Evolutionary conservation across 1,140 invertebrate genomes (phyloP).

Genomic region (Pseudomyrmex concolor): DNA sequence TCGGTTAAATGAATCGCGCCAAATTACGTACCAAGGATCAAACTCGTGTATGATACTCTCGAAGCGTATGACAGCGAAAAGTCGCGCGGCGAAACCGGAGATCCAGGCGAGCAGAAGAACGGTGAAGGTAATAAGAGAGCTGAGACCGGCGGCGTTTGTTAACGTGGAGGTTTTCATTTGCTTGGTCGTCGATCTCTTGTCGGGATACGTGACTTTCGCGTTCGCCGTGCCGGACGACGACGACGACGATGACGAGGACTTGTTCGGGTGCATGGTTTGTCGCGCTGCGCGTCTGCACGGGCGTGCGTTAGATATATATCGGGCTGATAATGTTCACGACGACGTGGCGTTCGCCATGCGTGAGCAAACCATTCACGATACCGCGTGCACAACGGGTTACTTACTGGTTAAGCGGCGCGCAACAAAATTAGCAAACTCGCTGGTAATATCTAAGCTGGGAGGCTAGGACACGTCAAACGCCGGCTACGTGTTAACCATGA

Average conservation of each 20-base stretch:
- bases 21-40: conserved; percentile 96
- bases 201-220: conserved; percentile 79
- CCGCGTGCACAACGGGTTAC: conserved; percentile 49
- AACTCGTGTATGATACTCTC: conserved; percentile 99
- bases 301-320: conserved; percentile 16
- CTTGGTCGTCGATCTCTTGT: conserved; percentile 80
- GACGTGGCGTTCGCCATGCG: conserved; percentile 66
- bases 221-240: conserved; percentile 63
- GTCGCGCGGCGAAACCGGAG: conserved; percentile 97
- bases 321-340: conserved; percentile 29
- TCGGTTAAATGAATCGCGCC: background rate
- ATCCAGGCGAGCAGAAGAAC: conserved; percentile 97
- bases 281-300: conserved; percentile 4
- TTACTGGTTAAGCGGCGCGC: conserved; percentile 66
- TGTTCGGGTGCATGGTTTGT: conserved; percentile 76
- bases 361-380: conserved; percentile 57
- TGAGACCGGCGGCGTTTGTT: conserved; percentile 88
- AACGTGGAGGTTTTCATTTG: conserved; percentile 85
- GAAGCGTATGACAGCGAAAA: conserved; percentile 99
- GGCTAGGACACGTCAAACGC: conserved; percentile 79
- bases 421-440: conserved; percentile 64
- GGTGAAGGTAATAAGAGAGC: conserved; percentile 95
- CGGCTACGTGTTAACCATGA: conserved; percentile 75
- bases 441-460: conserved; percentile 67
- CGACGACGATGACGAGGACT: conserved; percentile 61